phyloP scores from a whole-genome alignment of 2,888 invertebrate genomes.

The Papilio protenor region DNA sequence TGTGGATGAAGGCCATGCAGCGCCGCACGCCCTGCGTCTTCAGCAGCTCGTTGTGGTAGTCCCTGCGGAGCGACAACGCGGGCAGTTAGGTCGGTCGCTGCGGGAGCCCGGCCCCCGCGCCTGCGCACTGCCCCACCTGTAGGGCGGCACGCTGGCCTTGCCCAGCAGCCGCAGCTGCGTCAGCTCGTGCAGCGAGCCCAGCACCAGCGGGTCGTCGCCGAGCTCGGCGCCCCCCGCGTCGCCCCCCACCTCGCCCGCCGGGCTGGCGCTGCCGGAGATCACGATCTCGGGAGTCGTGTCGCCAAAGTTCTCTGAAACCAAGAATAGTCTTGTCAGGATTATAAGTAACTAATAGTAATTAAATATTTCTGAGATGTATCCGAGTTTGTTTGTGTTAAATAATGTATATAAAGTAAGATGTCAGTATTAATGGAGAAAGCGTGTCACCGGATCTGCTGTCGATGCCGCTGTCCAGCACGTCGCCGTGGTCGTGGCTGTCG shows the following conservation, averaged over 20 bases:
- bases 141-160: slow-evolving; percentile 74
- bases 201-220: slow-evolving; percentile 75
- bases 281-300: slow-evolving; percentile 38
- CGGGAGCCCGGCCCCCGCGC: not conserved
- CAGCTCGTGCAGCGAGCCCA: slow-evolving; percentile 80
- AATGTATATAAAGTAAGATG: not conserved
- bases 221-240: slow-evolving; percentile 40
- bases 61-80: slow-evolving; percentile 71
- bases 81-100: not conserved
- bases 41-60: slow-evolving; percentile 93
- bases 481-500: slow-evolving; percentile 40
- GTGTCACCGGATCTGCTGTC: slow-evolving; percentile 37
- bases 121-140: slow-evolving; percentile 72
- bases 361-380: no score
- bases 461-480: slow-evolving; percentile 42
- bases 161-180: slow-evolving; percentile 77
- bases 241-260: slow-evolving; percentile 8
- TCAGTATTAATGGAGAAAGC: not conserved
- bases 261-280: slow-evolving; percentile 17
- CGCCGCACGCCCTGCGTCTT: slow-evolving; percentile 94
- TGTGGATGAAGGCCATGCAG: slow-evolving; percentile 91
- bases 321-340: not conserved
- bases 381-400: no score
- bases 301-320: slow-evolving; percentile 30
- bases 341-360: slow-evolving; percentile 9